A percentile compares a stretch with the other conserved stretches of the same genome.
Evolutionary conservation across 2,888 invertebrate genomes (phyloP).

Genomic region (Orgyia antiqua): DNA sequence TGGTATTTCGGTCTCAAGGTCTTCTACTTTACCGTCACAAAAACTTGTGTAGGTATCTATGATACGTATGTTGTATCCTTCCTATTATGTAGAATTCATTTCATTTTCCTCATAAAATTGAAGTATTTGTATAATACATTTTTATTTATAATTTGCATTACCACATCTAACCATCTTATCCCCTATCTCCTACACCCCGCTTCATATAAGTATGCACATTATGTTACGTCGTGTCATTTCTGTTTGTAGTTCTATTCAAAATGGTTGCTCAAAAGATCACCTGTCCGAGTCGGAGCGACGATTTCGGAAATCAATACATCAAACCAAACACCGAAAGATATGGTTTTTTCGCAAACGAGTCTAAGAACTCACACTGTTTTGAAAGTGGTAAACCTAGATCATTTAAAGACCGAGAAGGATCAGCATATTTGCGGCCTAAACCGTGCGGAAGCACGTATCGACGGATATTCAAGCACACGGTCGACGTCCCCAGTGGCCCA

Average conservation of each 20-base stretch:
- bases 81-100: conserved; percentile 8
- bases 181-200: conserved; percentile 35
- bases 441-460: conserved; percentile 50
- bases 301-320: conserved; percentile 65
- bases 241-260: conserved; percentile 79
- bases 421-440: conserved; percentile 54
- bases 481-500: conserved; percentile 43
- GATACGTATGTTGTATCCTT: too few relatives aligned
- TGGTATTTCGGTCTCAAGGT: conserved; percentile 29
- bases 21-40: conserved; percentile 22
- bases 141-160: conserved; percentile 21
- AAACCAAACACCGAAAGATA: conserved; percentile 69
- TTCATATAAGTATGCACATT: conserved; percentile 70
- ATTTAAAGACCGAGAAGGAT: conserved; percentile 68
- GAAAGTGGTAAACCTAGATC: conserved; percentile 75
- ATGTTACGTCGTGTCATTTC: conserved; percentile 77
- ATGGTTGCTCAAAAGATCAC: conserved; percentile 76
- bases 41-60: conserved; percentile 12
- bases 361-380: conserved; percentile 68
- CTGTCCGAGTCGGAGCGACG: conserved; percentile 74
- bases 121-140: conserved; percentile 17
- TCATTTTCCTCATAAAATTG: conserved; percentile 10
- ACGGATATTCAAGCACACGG: conserved; percentile 44
- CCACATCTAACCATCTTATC: conserved; percentile 15
- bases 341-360: conserved; percentile 77